These are phyloP conservation scores for Lindbergichthys nudifrons DNA, from an alignment of 2,797 vertebrate species.

Conservation along the genomic window DNA sequence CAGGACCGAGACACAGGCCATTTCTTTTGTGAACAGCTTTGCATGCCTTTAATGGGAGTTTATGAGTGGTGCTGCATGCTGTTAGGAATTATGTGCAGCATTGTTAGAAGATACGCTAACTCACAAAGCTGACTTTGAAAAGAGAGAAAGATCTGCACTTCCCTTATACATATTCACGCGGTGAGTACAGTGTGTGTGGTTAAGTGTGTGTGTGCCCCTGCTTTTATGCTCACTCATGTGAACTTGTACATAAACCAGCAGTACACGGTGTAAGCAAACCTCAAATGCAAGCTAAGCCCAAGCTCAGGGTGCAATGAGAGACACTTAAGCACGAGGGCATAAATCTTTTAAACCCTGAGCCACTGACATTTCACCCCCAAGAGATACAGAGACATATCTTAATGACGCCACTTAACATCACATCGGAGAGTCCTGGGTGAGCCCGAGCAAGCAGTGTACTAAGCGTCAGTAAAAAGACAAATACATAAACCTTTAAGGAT, in stretches of 20 bases:
- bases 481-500: slow-evolving; percentile 67
- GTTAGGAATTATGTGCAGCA: slow-evolving; percentile 11
- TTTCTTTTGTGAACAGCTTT: slow-evolving; percentile 55
- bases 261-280: slow-evolving; percentile 55
- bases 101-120: neutral
- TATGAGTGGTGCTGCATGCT: slow-evolving; percentile 36
- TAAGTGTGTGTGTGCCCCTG: neutral
- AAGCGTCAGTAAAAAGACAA: slow-evolving; percentile 68
- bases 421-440: slow-evolving; percentile 71
- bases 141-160: too few relatives aligned
- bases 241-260: slow-evolving; percentile 30
- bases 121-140: neutral
- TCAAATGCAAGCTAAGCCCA: slow-evolving; percentile 40
- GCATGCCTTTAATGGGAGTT: slow-evolving; percentile 55
- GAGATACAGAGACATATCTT: slow-evolving; percentile 77
- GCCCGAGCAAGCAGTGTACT: slow-evolving; percentile 72
- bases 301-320: slow-evolving; percentile 60
- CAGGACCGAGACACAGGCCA: slow-evolving; percentile 44
- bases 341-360: slow-evolving; percentile 78
- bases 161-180: slow-evolving; percentile 24
- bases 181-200: slow-evolving; percentile 10
- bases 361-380: slow-evolving; percentile 61
- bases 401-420: slow-evolving; percentile 83
- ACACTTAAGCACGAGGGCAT: slow-evolving; percentile 67
- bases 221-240: slow-evolving; percentile 17